Base-by-base conservation (phyloP, 2,113 vertebrate genomes). In the Heterotilapia buettikoferi region DNA sequence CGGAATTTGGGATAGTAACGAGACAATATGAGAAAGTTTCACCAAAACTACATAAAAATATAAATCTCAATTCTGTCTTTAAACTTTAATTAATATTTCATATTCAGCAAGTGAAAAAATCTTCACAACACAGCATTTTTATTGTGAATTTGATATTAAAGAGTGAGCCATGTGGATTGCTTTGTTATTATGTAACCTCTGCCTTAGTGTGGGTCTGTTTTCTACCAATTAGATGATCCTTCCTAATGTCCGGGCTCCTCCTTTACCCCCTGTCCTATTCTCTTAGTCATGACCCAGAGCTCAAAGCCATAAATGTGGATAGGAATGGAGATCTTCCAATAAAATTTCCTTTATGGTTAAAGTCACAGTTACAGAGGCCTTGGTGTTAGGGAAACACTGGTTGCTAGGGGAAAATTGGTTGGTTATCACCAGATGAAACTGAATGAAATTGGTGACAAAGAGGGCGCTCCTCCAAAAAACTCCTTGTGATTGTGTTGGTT, bases 1-100 rank as follows among this genome's bases (percentile, higher is more conserved):
- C 13, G 6, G 68, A 76, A 47, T 76, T 7, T 76, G 6, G 13
- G 6, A 45, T 47, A 24, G 16, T 76, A 12, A 29, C 9, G 0
- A 47, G 21, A 73, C 21, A 26, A 73, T 18, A 45, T 47, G 40
- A 76, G 24, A 47, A 47, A 11, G 8, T 73, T 73, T 73, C 40
- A 5, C 68, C 40, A 45, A 73, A 73, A 47, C 14, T 47, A 29
- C 21, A 26, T 2, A 73, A 26, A 73, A 45, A 29, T 26, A 45
- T 45, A 73, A 0, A 73, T 24, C 36, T 24, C 7, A 43, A 6
- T 73, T 45, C 13, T 73, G 13, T 73, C 0, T 45, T 45, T 26
- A 1, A 21, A 45, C 38, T 50, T 76, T 31, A 26, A 76, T 76
- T 3, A 76, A 76, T 19, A 8, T 29, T 76, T 47, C 43, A 76